Conservation (phyloP, 2,797 vertebrate species). For the Poecilia gillii region DNA sequence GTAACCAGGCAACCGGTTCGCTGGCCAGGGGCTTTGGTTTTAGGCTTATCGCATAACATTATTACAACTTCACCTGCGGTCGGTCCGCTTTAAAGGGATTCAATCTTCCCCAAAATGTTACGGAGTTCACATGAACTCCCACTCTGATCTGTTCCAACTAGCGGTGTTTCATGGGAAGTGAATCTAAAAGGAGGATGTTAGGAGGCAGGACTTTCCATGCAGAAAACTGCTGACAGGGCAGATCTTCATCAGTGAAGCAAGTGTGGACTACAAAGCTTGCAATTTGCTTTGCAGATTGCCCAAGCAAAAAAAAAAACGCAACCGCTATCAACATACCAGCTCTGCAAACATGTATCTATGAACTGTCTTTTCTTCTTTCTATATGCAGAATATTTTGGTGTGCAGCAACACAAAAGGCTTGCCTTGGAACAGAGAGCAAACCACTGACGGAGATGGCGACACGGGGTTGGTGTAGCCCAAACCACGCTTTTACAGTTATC, state of each 20-base stretch:
- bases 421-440: neutral
- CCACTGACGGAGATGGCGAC: neutral
- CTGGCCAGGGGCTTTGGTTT: conserved; percentile 56
- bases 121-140: neutral
- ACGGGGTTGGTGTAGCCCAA: neutral
- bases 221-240: conserved; percentile 5
- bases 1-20: conserved; percentile 80
- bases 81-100: conserved; percentile 38
- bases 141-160: neutral
- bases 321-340: neutral
- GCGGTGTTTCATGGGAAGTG: neutral
- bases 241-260: neutral
- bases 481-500: neutral
- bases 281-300: neutral
- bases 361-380: neutral
- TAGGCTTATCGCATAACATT: conserved; percentile 77
- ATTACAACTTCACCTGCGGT: conserved; percentile 37
- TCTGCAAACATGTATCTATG: neutral
- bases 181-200: neutral
- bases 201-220: neutral
- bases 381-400: neutral
- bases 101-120: conserved; percentile 26
- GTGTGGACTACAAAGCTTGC: neutral
- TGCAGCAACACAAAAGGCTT: neutral
- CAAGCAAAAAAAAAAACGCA: conserved; percentile 1